Evolutionary conservation across 2,888 invertebrate species (phyloP), one percentile per base, ranked within the genome.

Genomic region (Epinotia bilunana): DNA sequence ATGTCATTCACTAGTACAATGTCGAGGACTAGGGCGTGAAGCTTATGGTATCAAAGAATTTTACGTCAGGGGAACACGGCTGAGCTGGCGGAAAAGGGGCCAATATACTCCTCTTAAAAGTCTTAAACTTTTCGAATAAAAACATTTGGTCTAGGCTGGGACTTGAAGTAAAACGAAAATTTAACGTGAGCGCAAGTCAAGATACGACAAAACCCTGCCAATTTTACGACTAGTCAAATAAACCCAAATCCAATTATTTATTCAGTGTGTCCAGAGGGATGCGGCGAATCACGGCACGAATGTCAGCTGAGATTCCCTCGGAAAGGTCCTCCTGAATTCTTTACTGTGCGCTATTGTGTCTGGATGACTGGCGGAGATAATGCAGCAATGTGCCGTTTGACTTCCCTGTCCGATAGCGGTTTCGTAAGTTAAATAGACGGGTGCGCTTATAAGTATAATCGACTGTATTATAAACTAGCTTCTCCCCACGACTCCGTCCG

Each of bases 241-340:
- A 74, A 74, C 71, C 70, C 64, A 49, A 70, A 70, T 60, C 70
- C 64, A 71, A 70, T 74, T 70, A 74, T 74, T 74, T 74, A 74
- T 74, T 74, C 74, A 74, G 70, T 64, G 23, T 63, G 64, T 64
- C 74, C 68, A 69, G 23, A 28, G 58, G 53, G 46, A 33, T 73
- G 65, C 72, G 72, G 63, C 69, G 69, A 74, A 63, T 62, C 74
- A 74, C 63, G 62, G 60, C 71, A 39, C 61, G n/a, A 69, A 74
- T 57, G 69, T 64, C 69, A 64, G 58, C 69, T 53, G 69, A 74
- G 74, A 74, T 74, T 74, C 63, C 33, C 69, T 63, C 46, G 62
- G 57, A 23, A 55, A 55, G 46, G 58, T 58, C 12, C 23, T 58
- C 69, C 20, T 69, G 58, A 69, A 60, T 69, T 46, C 60, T 69